These are phyloP conservation scores for Solea senegalensis DNA, from an alignment of 2,113 vertebrate genomes.

Conservation along the genomic window DNA sequence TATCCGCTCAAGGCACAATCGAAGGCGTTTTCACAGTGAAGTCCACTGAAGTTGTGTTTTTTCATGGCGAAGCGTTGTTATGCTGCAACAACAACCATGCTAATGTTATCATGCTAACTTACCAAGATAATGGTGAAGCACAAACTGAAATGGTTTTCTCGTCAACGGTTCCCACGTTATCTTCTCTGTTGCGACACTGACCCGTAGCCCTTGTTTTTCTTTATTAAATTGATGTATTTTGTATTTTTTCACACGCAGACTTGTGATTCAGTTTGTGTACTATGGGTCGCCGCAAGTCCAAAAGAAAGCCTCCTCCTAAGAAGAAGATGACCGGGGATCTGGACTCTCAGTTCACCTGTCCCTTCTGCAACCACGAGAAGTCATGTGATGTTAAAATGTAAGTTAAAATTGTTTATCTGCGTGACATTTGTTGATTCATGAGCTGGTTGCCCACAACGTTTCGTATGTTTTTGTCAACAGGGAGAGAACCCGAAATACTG, in stretches of 20 bases:
- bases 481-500: constrained; percentile 93
- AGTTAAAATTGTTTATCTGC: background rate
- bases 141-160: background rate
- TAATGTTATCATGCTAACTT: constrained; percentile 60
- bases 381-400: constrained; percentile 96
- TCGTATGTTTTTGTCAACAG: constrained; percentile 70
- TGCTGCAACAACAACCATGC: constrained; percentile 55
- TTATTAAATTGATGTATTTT: background rate
- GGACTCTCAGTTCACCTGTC: constrained; percentile 92
- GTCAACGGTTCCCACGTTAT: background rate
- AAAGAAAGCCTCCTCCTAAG: constrained; percentile 92
- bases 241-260: background rate
- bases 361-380: constrained; percentile 95
- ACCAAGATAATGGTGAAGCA: background rate
- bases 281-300: constrained; percentile 94
- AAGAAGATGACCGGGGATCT: constrained; percentile 94
- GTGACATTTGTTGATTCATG: background rate
- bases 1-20: fast-evolving
- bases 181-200: background rate
- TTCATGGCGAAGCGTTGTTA: background rate
- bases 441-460: background rate
- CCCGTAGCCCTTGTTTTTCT: background rate
- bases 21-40: background rate
- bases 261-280: background rate
- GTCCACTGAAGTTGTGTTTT: background rate